These are phyloP conservation scores for Agrotis puta DNA, from an alignment of 2,888 invertebrate species.

Conservation along the genomic window DNA sequence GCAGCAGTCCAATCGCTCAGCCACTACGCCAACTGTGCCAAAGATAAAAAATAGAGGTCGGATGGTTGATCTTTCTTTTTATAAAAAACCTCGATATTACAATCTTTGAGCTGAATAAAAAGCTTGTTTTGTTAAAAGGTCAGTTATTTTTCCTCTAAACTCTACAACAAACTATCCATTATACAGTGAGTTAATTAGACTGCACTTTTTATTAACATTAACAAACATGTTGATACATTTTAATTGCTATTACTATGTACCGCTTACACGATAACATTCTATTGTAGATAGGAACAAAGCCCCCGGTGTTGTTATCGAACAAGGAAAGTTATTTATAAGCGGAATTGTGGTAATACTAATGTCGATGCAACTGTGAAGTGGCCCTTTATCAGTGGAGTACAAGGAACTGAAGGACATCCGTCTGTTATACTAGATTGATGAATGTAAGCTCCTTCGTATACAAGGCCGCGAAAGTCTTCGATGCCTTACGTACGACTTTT, in stretches of 20 bases:
- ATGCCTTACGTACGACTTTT: too few species aligned
- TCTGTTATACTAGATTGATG: constrained; percentile 7
- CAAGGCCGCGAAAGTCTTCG: too few species aligned
- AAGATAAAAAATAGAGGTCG: too few species aligned
- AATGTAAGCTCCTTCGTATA: background rate
- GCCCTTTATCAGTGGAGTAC: constrained; percentile 16
- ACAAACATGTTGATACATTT: constrained; percentile 19
- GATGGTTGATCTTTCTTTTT: too few species aligned
- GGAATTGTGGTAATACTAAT: background rate
- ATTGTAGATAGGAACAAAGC: constrained; percentile 39
- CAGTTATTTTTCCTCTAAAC: background rate
- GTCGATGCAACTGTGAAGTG: constrained; percentile 20
- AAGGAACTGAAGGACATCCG: constrained; percentile 33
- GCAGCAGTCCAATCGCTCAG: too few species aligned
- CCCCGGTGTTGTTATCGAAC: constrained; percentile 36
- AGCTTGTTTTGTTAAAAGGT: too few species aligned
- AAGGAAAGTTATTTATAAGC: constrained; percentile 55
- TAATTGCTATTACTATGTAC: constrained; percentile 31
- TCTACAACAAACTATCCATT: background rate
- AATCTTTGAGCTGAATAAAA: too few species aligned
- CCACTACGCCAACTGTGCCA: too few species aligned
- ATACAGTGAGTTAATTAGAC: constrained; percentile 16
- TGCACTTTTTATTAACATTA: constrained; percentile 15
- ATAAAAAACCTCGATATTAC: too few species aligned
- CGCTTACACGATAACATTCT: constrained; percentile 41